Base-by-base conservation (phyloP, 2,888 invertebrate genomes). In the Ctena decussata region DNA sequence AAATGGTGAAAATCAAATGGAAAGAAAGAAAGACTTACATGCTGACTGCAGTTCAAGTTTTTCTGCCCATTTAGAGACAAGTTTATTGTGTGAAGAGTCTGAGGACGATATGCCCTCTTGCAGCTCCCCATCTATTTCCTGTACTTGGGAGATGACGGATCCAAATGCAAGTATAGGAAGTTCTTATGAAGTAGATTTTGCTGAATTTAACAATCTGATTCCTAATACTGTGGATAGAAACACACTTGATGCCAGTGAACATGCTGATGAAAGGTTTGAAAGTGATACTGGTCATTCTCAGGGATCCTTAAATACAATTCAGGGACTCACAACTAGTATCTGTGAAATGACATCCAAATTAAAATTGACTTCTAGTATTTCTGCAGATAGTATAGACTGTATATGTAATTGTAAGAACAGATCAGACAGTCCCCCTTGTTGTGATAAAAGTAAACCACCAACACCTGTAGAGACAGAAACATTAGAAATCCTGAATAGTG, bases 361-460 rank as follows among this genome's bases (percentile, higher is more conserved):
- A 65, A 82, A 77, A 32, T 65, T 87, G 35, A 77, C 74, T 77
- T 49, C 76, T 39, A 84, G 82, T 57, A 77, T 80, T 53, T 88
- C 87, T 39, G 85, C 83, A 11, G 83, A 88, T 24, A 88, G 87
- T 78, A 86, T 88, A 21, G 84, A 71, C 12, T 88, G 88, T 82
- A 86, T 86, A 18, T 88, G 88, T 86, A 81, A 84, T 70, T 88
- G 88, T 86, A 84, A 88, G 60, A 84, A 88, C 30, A 84, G 76
- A 57, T 49, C 46, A 30, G 76, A 79, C 11, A 60, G 79, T 27
- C 39, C 73, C 21, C 80, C 81, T 24, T 82, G 84, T 44, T 88
- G 88, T 84, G 85, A 84, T 46, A 83, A 77, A 78, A 65, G 80
- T 12, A 84, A 84, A 69, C 71, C 83, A 21, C 78, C 88, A 5